Base-by-base conservation (phyloP, 2,797 vertebrate genomes). In the Anomalospiza imberbis region DNA sequence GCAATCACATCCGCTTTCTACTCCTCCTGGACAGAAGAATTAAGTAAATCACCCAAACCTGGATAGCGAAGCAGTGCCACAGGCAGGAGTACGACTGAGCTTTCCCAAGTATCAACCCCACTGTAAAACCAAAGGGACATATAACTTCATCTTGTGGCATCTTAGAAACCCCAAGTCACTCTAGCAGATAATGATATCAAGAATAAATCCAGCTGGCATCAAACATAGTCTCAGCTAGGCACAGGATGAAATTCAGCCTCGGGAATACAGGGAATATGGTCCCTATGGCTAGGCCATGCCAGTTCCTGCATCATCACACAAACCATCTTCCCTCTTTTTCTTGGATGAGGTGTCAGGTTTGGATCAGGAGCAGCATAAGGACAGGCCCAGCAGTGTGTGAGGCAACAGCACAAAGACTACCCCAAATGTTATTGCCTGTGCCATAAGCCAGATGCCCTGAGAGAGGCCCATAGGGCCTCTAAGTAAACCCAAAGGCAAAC, bases 401-500 rank as follows among this genome's bases (percentile, higher is more conserved):
- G 45, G 44, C 8, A 67, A 66, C 1, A 73, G 36, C 47, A 62
- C 20, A 51, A 82, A 25, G 8, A 14, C 9, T 8, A 3, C 2
- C 26, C 17, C 45, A 51, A 47, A 57, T 19, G 17, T 50, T 68
- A 42, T 3, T 61, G 34, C 7, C 48, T 55, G 45, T 54, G 42
- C n/a, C 42, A 26, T 50, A 68, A 72, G 31, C 21, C 58, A 61
- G 55, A 40, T 31, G 12, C 20, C 31, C 31, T 57, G 34, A 21
- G 19, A 36, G 13, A 51, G 32, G 9, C 22, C 13, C 0, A 0
- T 16, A 10, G 13, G 3, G 2, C 5, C 26, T 60, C 55, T 40
- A 14, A 83, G 32, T 29, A 83, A 79, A 77, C 10, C 28, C 28
- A 72, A 88, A 62, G 68, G 28, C 44, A 57, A 89, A 57, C 3